These are phyloP conservation scores for Tupiocoris notatus DNA, from an alignment of 2,888 invertebrate species.

Conservation along the genomic window DNA sequence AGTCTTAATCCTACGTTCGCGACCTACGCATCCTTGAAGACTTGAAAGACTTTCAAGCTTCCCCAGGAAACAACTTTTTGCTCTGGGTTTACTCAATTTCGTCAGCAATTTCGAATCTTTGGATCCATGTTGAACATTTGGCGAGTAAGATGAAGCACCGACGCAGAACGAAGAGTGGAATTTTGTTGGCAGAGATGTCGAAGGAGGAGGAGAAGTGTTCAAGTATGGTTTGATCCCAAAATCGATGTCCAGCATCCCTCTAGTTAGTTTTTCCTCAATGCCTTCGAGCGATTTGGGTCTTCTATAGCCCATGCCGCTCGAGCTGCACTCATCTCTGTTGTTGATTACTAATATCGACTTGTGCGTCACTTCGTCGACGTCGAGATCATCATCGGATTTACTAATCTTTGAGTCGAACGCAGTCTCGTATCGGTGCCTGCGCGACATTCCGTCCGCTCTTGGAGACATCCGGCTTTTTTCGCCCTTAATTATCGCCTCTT, in stretches of 20 bases:
- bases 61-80: slow-evolving; percentile 54
- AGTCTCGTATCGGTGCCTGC: slow-evolving; percentile 70
- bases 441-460: slow-evolving; percentile 48
- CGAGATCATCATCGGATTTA: slow-evolving; percentile 76
- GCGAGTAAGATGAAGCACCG: slow-evolving; percentile 79
- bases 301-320: slow-evolving; percentile 31
- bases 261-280: slow-evolving; percentile 42
- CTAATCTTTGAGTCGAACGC: slow-evolving; percentile 85
- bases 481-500: slow-evolving; percentile 7
- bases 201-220: slow-evolving; percentile 79
- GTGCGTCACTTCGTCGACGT: slow-evolving; percentile 61
- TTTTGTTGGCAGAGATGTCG: slow-evolving; percentile 78
- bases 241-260: slow-evolving; percentile 45
- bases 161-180: slow-evolving; percentile 58
- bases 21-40: slow-evolving; percentile 55
- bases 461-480: slow-evolving; percentile 46
- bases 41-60: slow-evolving; percentile 52
- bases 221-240: slow-evolving; percentile 45
- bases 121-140: slow-evolving; percentile 55
- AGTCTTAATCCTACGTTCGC: slow-evolving; percentile 55
- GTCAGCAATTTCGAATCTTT: slow-evolving; percentile 73
- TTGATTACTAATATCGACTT: slow-evolving; percentile 46
- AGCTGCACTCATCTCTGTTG: slow-evolving; percentile 25
- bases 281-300: slow-evolving; percentile 37
- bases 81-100: slow-evolving; percentile 63